Evolutionary conservation across 2,113 vertebrate genomes (phyloP).

Genomic region (Podocnemis expansa): DNA sequence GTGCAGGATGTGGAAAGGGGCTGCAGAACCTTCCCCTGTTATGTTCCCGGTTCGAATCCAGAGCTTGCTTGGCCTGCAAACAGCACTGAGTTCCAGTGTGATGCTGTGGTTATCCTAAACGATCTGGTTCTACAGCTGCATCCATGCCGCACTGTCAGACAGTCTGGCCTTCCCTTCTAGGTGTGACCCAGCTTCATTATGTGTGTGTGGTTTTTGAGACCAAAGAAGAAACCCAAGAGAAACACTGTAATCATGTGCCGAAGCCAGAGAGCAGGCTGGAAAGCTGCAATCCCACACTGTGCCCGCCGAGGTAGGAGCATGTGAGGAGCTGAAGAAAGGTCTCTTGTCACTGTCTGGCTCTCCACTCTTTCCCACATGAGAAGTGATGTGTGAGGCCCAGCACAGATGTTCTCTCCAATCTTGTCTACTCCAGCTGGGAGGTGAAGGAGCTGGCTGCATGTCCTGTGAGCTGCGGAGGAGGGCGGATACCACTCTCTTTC

Average conservation of each 20-base stretch:
- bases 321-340: rapidly evolving
- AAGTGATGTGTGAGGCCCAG: too few relatives aligned
- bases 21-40: background rate
- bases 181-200: conserved; percentile 72
- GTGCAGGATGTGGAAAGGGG: background rate
- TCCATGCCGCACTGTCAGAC: background rate
- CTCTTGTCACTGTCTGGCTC: background rate
- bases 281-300: conserved; percentile 78
- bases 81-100: background rate
- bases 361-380: rapidly evolving
- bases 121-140: background rate
- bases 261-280: conserved; percentile 81
- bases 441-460: conserved; percentile 75
- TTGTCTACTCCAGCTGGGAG: conserved; percentile 76
- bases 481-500: conserved; percentile 70
- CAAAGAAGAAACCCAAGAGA: conserved; percentile 75
- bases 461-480: conserved; percentile 79
- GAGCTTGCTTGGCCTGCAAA: background rate
- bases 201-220: conserved; percentile 85
- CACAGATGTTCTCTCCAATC: rapidly evolving
- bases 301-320: conserved; percentile 80
- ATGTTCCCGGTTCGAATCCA: background rate
- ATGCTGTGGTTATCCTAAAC: background rate
- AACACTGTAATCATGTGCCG: conserved; percentile 79
- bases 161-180: conserved; percentile 17